Evolutionary conservation across 2,113 vertebrate species (phyloP), one percentile per base, ranked within the genome.

Genomic region (Lampris megalopsis): DNA sequence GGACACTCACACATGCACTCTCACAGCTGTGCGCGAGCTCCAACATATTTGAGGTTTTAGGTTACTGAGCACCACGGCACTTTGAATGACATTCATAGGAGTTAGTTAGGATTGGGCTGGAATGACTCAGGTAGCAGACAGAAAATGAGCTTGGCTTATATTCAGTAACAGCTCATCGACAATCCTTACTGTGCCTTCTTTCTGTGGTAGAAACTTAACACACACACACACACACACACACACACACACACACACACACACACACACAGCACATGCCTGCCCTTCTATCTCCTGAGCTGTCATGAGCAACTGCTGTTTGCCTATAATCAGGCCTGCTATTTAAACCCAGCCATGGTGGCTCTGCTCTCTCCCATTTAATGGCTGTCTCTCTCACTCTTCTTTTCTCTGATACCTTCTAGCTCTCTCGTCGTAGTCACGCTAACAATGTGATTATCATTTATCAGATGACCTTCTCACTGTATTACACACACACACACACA

Each of bases 21-120:
- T 54, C 71, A 75, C 81, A 75, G 58, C 81, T 83, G 56, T 68
- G 42, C 48, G 52, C 69, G 45, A 45, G 62, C 52, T 71, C 68
- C 71, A 35, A 68, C 47, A 81, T 54, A 57, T 52, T 71, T 50
- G 61, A 42, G 42, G 77, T 76, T 68, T 73, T 70, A 68, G 38
- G 77, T 83, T 79, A 83, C 72, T 47, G 40, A 42, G 35, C 63
- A 62, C 65, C 68, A 62, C 40, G 6, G 59, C 61, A 62, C 68
- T 77, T 47, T 59, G 40, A 66, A 68, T 68, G 52, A 62, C 73
- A 81, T 72, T 62, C 42, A 7, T n/a, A 56, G 9, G 9, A 66
- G 38, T 62, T 66, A 36, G 48, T 13, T 38, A 48, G 53, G 58
- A 62, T 66, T 57, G 2, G 57, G 35, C n/a, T 5, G 1, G 53